Evolutionary conservation across 2,113 vertebrate species (phyloP), one percentile per base, ranked within the genome.

Genomic region (Heterochromis multidens): DNA sequence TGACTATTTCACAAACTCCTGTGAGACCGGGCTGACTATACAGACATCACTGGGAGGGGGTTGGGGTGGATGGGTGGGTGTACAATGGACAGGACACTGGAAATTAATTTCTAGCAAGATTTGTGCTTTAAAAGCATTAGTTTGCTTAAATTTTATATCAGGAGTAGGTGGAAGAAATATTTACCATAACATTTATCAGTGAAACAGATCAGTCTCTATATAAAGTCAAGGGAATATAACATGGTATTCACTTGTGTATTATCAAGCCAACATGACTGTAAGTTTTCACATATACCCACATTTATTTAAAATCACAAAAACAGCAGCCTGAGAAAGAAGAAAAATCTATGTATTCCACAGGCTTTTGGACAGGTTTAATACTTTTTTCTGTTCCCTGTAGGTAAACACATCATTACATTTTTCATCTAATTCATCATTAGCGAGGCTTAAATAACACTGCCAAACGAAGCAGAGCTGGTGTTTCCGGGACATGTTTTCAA

Each of bases 281-380:
- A 21, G 11, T 19, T 58, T 29, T 84, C 5, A 13, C 25, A 74
- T 25, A 29, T 14, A 31, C 21, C 19, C 7, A 37, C 10, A 80
- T 40, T 52, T 70, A 25, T 86, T 70, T 59, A 43, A 79, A 87
- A 82, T 33, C 13, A 37, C 6, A 65, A 59, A 89, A 59, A 17
- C 31, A 81, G 80, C 35, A 52, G 33, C 27, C 23, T 1, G 11
- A 77, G 10, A 57, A 10, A 19, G 23, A 11, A 25, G 13, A 56
- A 62, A 72, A 60, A 35, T 35, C 23, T 67, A 67, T 52, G 2
- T 60, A 54, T 60, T 77, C 85, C 31, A 43, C 43, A 62, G 79
- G 79, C 87, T 87, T 72, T 40, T 81, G 59, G 89, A 23, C 82
- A 70, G 72, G 40, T 85, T 92, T 83, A 85, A 88, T 92, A 54